A percentile compares a stretch with the other conserved stretches of the same genome.
Evolutionary conservation across 2,888 invertebrate species (phyloP).

Genomic region (Melieria omissa): DNA sequence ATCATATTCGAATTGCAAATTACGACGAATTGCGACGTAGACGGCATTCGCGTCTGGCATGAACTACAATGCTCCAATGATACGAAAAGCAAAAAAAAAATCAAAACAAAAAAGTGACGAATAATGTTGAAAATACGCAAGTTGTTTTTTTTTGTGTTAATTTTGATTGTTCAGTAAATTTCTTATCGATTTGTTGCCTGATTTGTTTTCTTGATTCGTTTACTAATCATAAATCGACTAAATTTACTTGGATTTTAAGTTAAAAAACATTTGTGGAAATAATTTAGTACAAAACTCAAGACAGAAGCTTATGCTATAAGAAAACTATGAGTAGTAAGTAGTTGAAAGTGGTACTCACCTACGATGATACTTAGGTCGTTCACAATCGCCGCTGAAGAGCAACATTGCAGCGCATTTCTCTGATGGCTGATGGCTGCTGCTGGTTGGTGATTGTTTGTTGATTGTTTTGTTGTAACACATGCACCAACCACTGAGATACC

Average conservation of each 20-base stretch:
- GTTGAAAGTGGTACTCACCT: neutral
- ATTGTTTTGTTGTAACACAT: conserved; percentile 46
- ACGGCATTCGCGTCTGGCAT: too few species aligned
- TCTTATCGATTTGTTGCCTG: neutral
- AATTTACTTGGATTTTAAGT: conserved; percentile 2
- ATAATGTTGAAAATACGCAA: conserved; percentile 61
- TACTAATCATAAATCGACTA: conserved; percentile 17
- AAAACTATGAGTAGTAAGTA: conserved; percentile 2
- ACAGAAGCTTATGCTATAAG: conserved; percentile 28
- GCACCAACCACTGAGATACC: conserved; percentile 91
- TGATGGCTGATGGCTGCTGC: neutral
- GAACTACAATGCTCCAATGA: conserved; percentile 3
- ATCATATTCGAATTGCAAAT: too few species aligned
- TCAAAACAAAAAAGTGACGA: conserved; percentile 36
- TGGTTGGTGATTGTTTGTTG: neutral
- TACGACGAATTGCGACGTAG: too few species aligned
- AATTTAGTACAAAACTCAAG: conserved; percentile 24
- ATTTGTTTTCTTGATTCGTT: conserved; percentile 22
- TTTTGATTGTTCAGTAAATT: neutral
- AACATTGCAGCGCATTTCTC: too few species aligned
- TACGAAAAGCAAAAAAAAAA: conserved; percentile 14
- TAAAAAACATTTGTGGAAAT: conserved; percentile 9
- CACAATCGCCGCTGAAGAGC: too few species aligned
- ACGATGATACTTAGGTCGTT: too few species aligned
- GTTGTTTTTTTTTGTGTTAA: conserved; percentile 52